Evolutionary conservation across 2,797 vertebrate species (phyloP), one percentile per base, ranked within the genome.

Genomic region (Leptodactylus fallax): DNA sequence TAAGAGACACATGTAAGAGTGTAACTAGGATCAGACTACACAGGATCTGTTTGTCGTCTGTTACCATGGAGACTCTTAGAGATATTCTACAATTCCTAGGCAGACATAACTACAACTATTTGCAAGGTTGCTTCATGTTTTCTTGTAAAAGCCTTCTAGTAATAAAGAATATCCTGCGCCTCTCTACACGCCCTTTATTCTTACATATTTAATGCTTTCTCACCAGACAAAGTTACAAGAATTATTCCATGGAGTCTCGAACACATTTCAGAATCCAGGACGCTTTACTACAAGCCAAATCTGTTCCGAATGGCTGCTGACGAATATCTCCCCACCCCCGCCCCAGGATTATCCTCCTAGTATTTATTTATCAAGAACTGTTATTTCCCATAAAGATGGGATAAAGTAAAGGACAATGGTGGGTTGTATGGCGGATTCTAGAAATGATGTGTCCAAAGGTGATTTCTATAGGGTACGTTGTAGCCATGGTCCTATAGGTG

Each of bases 161-260:
- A 4, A 36, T 36, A 36, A 1, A 1, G 36, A 36, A 36, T 36
- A 1, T 36, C 36, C 36, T 36, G 1, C 36, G 36, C 36, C 36
- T 4, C 36, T 36, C 12, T 67, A 27, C 5, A 27, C 13, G 0
- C 23, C 23, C 65, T 14, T 14, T 17, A 13, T 27, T 25, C n/a
- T 25, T 25, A 47, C 8, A n/a, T 47, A 19, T 21, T 49, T 74
- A 2, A 55, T 23, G 12, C 2, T 36, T 25, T 53, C 80, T 6
- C 95, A 92, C 92, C 85, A 99, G 98, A 92, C 96, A 98, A 91
- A 99, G 98, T 93, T 99, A 99, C 93, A 99, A 99, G 95, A 98
- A 99, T 94, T 99, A 99, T 93, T 99, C 98, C 55, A 99, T 99
- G 98, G 98, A 99, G 93, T 99, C 98, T 86, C 96, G 98, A 92